These are phyloP conservation scores for Siniperca chuatsi DNA, from an alignment of 2,113 vertebrate genomes.

Conservation along the genomic window DNA sequence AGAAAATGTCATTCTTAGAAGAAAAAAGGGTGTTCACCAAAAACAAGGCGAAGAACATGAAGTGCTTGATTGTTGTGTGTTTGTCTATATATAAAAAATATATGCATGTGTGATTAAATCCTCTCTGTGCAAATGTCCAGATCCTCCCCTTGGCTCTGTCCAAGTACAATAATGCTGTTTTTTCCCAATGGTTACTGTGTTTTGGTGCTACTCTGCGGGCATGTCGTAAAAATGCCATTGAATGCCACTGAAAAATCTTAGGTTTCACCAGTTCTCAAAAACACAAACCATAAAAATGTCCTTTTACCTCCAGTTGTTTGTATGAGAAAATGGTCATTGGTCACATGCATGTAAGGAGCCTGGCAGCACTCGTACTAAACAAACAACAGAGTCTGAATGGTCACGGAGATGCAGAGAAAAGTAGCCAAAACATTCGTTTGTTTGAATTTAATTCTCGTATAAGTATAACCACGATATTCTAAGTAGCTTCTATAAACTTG, in stretches of 20 bases:
- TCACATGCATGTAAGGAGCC: constrained; percentile 32
- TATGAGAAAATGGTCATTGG: constrained; percentile 44
- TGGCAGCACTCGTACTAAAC: constrained; percentile 58
- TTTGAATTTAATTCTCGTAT: background rate
- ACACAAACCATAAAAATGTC: constrained; percentile 68
- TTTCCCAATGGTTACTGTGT: constrained; percentile 33
- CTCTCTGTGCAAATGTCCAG: background rate
- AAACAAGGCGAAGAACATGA: background rate
- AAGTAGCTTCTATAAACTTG: constrained; percentile 41
- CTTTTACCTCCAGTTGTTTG: constrained; percentile 60
- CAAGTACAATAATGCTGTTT: constrained; percentile 18
- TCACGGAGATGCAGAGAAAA: constrained; percentile 27
- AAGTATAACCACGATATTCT: constrained; percentile 23
- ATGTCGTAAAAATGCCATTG: constrained; percentile 61
- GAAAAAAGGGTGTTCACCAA: background rate
- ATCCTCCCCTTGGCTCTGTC: constrained; percentile 16
- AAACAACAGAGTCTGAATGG: constrained; percentile 42
- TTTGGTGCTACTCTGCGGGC: constrained; percentile 15
- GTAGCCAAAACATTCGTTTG: constrained; percentile 25
- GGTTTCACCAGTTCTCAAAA: constrained; percentile 46
- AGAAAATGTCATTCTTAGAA: background rate
- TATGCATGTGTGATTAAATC: constrained; percentile 27
- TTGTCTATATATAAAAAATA: too few relatives aligned
- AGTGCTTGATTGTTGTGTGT: constrained; percentile 20
- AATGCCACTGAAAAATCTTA: constrained; percentile 62